A percentile compares a stretch with the other conserved stretches of the same genome.
Conservation (phyloP, 2,113 vertebrate genomes). For the Equus quagga region DNA sequence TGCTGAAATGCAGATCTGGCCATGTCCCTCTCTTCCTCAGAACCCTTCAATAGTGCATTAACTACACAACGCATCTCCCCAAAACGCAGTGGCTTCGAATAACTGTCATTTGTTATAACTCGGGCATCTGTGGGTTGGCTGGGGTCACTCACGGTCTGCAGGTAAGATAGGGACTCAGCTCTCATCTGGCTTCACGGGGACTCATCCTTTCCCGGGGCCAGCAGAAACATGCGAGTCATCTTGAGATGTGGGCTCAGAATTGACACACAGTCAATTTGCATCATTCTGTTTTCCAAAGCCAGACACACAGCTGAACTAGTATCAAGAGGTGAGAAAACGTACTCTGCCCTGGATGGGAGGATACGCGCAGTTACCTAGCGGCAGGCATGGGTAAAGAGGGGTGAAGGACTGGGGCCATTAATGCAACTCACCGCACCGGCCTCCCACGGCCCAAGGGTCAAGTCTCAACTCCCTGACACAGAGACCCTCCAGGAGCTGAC, state of each 20-base stretch:
- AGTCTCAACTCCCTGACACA: not conserved
- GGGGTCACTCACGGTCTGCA: not conserved
- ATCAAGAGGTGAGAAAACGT: not conserved
- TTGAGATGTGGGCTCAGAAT: not conserved
- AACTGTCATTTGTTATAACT: not conserved
- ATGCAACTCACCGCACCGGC: not conserved
- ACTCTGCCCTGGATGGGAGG: not conserved
- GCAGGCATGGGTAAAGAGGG: not conserved
- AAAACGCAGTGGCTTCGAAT: not conserved
- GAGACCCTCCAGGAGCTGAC: not conserved
- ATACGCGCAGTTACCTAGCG: not conserved
- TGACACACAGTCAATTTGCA: not conserved
- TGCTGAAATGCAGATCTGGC: not conserved
- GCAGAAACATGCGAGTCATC: not conserved
- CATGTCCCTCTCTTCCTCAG: not conserved
- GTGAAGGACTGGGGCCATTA: not conserved
- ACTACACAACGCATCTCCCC: not conserved
- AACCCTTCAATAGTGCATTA: not conserved
- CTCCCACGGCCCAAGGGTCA: not conserved
- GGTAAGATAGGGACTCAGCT: not conserved
- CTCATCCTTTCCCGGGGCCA: not conserved
- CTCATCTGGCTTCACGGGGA: not conserved
- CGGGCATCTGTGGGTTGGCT: not conserved
- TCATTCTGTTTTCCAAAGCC: not conserved
- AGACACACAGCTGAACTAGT: not conserved